These are phyloP conservation scores for Amyelois transitella DNA, from an alignment of 1,140 invertebrate species.

Conservation along the genomic window DNA sequence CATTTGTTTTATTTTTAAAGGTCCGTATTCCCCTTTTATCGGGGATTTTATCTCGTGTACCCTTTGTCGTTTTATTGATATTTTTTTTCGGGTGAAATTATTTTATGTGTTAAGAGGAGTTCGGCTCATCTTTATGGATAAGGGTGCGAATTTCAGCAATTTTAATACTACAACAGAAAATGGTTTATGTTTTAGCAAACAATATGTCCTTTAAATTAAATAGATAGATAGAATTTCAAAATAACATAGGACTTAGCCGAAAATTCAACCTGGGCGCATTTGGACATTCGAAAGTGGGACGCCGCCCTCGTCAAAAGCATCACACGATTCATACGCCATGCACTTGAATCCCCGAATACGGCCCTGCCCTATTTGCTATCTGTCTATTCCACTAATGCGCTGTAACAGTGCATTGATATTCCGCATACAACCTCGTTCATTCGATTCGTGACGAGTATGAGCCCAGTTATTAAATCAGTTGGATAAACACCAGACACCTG, in stretches of 20 bases:
- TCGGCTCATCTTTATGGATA: too few relatives aligned
- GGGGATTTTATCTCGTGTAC: not conserved
- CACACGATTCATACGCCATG: not conserved
- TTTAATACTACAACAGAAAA: too few relatives aligned
- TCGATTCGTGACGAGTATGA: constrained; percentile 48
- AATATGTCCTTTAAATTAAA: too few relatives aligned
- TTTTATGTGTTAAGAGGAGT: not conserved
- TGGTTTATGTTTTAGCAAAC: too few relatives aligned
- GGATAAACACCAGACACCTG: constrained; percentile 50
- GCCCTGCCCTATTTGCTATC: constrained; percentile 39
- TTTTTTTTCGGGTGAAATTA: not conserved
- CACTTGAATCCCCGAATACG: constrained; percentile 16
- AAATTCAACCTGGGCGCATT: too few relatives aligned
- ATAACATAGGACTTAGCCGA: too few relatives aligned
- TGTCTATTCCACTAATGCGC: constrained; percentile 57
- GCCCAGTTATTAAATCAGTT: constrained; percentile 61
- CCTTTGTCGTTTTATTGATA: not conserved
- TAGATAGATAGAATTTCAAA: too few relatives aligned
- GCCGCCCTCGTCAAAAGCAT: not conserved
- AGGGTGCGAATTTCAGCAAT: too few relatives aligned
- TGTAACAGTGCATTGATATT: constrained; percentile 56
- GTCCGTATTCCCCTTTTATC: not conserved
- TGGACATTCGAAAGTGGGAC: not conserved
- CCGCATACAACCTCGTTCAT: constrained; percentile 41
- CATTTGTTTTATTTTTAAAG: not conserved